Percentiles rank a stretch among this genome's conserved stretches.
These are phyloP conservation scores for Bubo blakistoni DNA, from an alignment of 2,113 vertebrate genomes.

Conservation along the genomic window DNA sequence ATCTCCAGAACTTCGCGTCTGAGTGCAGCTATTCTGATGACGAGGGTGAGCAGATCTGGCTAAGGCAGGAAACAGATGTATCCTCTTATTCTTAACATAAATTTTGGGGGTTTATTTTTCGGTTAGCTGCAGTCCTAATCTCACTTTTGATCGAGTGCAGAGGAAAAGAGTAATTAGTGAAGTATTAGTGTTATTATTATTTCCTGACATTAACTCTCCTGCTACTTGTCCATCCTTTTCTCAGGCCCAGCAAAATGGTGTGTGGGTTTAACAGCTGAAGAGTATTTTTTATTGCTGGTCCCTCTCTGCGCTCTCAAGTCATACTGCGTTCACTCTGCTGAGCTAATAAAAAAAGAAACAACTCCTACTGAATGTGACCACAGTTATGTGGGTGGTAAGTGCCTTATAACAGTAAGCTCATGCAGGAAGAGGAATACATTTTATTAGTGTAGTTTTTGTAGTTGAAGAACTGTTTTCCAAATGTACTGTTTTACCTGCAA, in stretches of 20 bases:
- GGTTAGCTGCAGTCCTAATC: conserved; percentile 65
- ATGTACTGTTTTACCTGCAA: neutral
- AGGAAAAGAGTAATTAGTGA: conserved; percentile 79
- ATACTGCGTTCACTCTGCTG: neutral
- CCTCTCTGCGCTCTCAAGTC: neutral
- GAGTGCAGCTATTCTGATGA: conserved; percentile 50
- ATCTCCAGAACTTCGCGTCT: conserved; percentile 38
- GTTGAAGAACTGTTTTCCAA: neutral
- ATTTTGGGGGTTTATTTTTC: conserved; percentile 53
- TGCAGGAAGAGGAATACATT: neutral
- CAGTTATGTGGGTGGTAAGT: neutral
- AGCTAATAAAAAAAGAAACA: neutral
- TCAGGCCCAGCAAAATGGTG: conserved; percentile 11
- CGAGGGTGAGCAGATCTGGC: conserved; percentile 61
- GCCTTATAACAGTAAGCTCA: neutral
- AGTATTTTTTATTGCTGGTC: neutral
- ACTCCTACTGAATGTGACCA: neutral
- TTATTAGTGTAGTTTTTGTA: neutral
- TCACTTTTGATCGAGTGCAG: conserved; percentile 65
- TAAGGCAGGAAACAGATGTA: conserved; percentile 79
- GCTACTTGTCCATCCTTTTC: conserved; percentile 60
- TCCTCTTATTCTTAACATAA: conserved; percentile 74
- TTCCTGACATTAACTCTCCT: conserved; percentile 75
- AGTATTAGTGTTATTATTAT: conserved; percentile 80
- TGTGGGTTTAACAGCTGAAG: neutral